These are phyloP conservation scores for Planococcus citri DNA, from an alignment of 1,140 invertebrate species.

Conservation along the genomic window DNA sequence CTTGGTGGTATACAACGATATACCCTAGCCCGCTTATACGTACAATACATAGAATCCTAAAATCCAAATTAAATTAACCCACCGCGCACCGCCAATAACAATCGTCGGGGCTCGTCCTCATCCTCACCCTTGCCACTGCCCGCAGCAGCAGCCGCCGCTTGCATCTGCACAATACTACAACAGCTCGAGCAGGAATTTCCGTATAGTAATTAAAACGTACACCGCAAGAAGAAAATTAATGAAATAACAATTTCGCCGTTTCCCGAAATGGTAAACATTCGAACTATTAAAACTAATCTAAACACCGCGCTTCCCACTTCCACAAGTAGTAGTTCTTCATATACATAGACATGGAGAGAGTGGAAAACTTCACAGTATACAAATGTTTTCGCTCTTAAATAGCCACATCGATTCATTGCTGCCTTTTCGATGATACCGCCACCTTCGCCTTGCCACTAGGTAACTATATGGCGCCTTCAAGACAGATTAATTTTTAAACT, in stretches of 20 bases:
- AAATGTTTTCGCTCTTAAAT: conserved; percentile 7
- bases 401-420: not conserved
- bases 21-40: no score
- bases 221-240: conserved; percentile 3
- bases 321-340: no score
- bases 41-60: no score
- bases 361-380: not conserved
- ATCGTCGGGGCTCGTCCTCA: no score
- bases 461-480: not conserved
- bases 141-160: no score
- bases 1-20: no score
- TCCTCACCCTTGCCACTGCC: no score
- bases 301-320: not conserved
- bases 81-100: no score
- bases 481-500: not conserved
- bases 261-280: not conserved
- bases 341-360: no score
- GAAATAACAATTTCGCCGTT: conserved; percentile 4
- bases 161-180: not conserved
- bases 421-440: not conserved
- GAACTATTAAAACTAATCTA: conserved; percentile 8
- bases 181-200: not conserved
- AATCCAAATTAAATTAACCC: not conserved
- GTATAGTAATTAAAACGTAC: not conserved
- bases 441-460: no score